A percentile compares a stretch with the other conserved stretches of the same genome.
These are phyloP conservation scores for Regulus satrapa DNA, from an alignment of 2,113 vertebrate genomes.

Conservation along the genomic window DNA sequence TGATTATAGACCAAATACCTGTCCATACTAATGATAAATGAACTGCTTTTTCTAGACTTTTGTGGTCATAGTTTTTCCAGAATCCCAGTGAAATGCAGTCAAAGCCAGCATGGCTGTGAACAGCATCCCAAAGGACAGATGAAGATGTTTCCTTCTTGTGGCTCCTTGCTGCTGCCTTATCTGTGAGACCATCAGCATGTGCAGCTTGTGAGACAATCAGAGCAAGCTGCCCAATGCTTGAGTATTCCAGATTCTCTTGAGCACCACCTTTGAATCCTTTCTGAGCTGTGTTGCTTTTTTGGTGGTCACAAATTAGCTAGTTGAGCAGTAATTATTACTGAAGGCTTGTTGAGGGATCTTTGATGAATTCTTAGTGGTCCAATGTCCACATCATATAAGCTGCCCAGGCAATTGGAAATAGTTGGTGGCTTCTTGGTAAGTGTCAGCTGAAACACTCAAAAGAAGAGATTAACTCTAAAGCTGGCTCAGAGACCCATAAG, in stretches of 20 bases:
- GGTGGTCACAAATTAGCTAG: background rate
- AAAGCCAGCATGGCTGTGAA: background rate
- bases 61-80: background rate
- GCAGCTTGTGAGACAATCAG: background rate
- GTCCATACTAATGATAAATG: background rate
- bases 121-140: background rate
- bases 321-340: background rate
- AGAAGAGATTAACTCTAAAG: background rate
- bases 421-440: background rate
- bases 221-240: background rate
- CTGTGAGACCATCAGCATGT: background rate
- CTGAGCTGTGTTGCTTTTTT: background rate
- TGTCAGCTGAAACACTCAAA: background rate
- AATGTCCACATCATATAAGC: background rate
- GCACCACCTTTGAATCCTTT: background rate
- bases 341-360: background rate
- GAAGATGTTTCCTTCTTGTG: background rate
- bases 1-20: background rate
- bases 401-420: background rate
- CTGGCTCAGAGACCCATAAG: background rate
- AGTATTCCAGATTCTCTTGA: background rate
- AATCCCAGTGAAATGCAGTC: background rate
- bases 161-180: background rate
- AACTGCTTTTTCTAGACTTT: background rate
- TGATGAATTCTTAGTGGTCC: background rate